phyloP scores from a whole-genome alignment of 2,113 vertebrate genomes.

The Percopsis transmontana region DNA sequence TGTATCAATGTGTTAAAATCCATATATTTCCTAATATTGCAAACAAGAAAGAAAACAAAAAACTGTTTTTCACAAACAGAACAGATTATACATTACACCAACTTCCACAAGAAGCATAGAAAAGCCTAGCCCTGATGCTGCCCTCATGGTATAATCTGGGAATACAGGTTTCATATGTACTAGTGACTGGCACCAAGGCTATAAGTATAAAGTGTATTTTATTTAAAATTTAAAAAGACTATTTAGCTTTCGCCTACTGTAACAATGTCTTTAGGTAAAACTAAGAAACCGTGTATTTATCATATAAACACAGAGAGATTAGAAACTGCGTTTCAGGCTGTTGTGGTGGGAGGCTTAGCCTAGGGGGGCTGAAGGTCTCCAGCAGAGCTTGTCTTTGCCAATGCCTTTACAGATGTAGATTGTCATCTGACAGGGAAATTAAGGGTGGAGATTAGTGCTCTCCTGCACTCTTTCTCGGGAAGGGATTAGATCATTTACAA shows the following conservation, averaged over 20 bases:
- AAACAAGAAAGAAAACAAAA: slow-evolving; percentile 14
- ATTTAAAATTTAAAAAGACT: slow-evolving; percentile 18
- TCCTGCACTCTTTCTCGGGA: slow-evolving; percentile 21
- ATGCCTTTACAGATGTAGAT: slow-evolving; percentile 65
- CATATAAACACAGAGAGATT: slow-evolving; percentile 33
- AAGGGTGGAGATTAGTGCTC: slow-evolving; percentile 33
- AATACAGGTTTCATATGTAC: slow-evolving; percentile 4
- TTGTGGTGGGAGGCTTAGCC: slow-evolving; percentile 1
- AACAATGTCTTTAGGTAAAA: slow-evolving; percentile 7
- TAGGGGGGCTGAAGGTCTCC: slow-evolving; percentile 29
- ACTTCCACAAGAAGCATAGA: slow-evolving; percentile 75
- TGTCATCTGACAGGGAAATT: slow-evolving; percentile 26
- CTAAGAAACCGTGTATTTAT: slow-evolving; percentile 45
- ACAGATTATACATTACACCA: slow-evolving; percentile 8
- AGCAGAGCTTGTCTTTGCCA: slow-evolving; percentile 47
- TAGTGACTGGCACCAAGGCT: neutral
- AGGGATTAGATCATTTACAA: slow-evolving; percentile 13
- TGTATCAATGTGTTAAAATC: slow-evolving; percentile 26
- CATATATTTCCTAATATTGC: slow-evolving; percentile 21
- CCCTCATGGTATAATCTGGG: slow-evolving; percentile 2
- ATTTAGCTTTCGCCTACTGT: slow-evolving; percentile 28
- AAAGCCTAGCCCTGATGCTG: neutral
- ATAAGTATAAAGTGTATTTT: slow-evolving; percentile 21
- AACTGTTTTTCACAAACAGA: slow-evolving; percentile 69
- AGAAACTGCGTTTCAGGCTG: neutral